A percentile compares a stretch with the other conserved stretches of the same genome.
Evolutionary conservation across 2,113 vertebrate species (phyloP).

Genomic region (Lagopus leucura): DNA sequence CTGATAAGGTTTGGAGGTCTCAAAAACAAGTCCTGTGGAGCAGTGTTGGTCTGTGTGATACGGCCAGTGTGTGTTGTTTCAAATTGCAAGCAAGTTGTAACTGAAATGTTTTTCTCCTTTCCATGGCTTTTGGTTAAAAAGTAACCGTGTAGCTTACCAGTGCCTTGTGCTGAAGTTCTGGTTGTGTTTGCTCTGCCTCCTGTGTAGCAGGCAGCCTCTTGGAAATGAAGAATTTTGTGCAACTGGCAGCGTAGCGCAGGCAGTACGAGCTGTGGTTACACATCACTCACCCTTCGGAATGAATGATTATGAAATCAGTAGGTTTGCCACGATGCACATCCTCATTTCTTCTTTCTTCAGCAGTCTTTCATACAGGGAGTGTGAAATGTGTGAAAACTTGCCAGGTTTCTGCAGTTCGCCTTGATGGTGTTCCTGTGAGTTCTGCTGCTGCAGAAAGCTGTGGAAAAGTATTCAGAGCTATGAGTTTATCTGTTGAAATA

Average conservation of each 20-base stretch:
- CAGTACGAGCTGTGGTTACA: not conserved
- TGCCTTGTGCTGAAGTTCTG: slow-evolving; percentile 12
- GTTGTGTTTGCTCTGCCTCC: not conserved
- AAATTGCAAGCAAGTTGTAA: not conserved
- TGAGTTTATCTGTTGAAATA: not conserved
- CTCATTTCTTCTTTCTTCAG: not conserved
- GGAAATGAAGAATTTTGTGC: not conserved
- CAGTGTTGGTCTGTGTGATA: not conserved
- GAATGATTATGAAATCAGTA: not conserved
- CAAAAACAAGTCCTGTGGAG: not conserved
- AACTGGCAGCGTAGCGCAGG: not conserved
- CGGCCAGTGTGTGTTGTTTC: not conserved
- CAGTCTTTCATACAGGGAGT: not conserved
- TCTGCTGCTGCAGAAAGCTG: not conserved
- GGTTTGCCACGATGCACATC: not conserved
- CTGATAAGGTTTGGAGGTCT: not conserved
- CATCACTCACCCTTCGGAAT: not conserved
- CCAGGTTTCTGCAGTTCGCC: not conserved
- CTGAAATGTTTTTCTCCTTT: not conserved
- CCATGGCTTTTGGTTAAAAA: not conserved
- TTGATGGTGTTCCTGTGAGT: not conserved
- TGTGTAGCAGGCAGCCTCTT: not conserved
- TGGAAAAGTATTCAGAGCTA: not conserved
- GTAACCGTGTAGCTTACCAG: not conserved
- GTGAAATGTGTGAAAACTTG: not conserved